Conservation (phyloP, 2,888 invertebrate species). For the Pasiphila rectangulata region DNA sequence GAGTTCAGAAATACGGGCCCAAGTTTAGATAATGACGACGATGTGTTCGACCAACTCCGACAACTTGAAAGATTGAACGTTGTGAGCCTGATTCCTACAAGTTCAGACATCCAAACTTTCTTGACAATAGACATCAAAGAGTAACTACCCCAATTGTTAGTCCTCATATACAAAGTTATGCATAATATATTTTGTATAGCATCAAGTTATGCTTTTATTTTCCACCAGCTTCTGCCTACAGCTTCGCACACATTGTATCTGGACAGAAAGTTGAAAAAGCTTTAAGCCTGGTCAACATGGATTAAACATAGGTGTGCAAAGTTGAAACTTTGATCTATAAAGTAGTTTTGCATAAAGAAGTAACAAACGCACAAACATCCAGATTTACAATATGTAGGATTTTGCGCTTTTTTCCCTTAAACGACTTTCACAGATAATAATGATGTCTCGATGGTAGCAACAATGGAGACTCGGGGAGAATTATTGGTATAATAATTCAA, state of each 20-base stretch:
- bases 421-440: slow-evolving; percentile 61
- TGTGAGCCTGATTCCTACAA: slow-evolving; percentile 30
- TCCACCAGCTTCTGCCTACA: no score
- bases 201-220: slow-evolving; percentile 40
- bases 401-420: slow-evolving; percentile 61
- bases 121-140: slow-evolving; percentile 34
- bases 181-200: slow-evolving; percentile 49
- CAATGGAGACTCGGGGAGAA: slow-evolving; percentile 50
- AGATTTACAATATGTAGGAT: no score
- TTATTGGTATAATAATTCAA: slow-evolving; percentile 59
- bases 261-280: no score
- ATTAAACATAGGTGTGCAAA: no score
- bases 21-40: slow-evolving; percentile 2
- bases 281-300: no score
- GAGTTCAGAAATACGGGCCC: neutral
- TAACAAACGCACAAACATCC: no score
- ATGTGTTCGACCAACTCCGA: slow-evolving; percentile 2
- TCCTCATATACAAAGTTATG: slow-evolving; percentile 42
- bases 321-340: no score
- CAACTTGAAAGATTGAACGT: slow-evolving; percentile 27
- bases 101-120: slow-evolving; percentile 36
- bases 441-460: slow-evolving; percentile 55
- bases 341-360: no score
- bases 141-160: slow-evolving; percentile 37
- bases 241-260: no score